A percentile compares a stretch with the other conserved stretches of the same genome.
Conservation (phyloP, 1,140 invertebrate species). For the Anthonomus grandis region DNA sequence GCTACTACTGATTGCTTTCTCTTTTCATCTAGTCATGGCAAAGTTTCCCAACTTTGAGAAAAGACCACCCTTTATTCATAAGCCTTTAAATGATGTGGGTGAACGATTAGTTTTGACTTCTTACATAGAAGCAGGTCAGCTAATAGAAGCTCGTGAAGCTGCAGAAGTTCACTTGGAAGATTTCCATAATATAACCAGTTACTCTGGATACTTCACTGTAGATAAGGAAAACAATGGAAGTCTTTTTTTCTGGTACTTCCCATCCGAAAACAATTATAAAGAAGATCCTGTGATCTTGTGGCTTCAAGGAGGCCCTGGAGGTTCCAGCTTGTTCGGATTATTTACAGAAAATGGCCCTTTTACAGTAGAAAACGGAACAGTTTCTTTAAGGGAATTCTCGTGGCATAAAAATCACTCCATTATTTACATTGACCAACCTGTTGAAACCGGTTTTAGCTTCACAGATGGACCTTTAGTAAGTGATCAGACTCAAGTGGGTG, state of each 20-base stretch:
- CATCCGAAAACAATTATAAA: constrained; percentile 51
- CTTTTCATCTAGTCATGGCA: background rate
- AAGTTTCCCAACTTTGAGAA: constrained; percentile 13
- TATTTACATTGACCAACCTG: constrained; percentile 83
- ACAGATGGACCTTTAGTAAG: constrained; percentile 63
- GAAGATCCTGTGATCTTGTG: constrained; percentile 65
- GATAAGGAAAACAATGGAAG: constrained; percentile 63
- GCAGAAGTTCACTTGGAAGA: constrained; percentile 16
- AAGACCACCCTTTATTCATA: constrained; percentile 8
- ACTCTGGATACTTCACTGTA: constrained; percentile 71
- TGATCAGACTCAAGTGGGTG: constrained; percentile 63
- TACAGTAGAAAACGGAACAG: constrained; percentile 47
- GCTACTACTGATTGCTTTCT: background rate
- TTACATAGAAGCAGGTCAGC: constrained; percentile 51
- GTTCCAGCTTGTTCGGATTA: constrained; percentile 65
- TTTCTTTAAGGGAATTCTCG: constrained; percentile 58
- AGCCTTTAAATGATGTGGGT: constrained; percentile 9
- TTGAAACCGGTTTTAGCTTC: constrained; percentile 77
- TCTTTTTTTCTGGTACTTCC: constrained; percentile 77
- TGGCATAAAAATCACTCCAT: constrained; percentile 59
- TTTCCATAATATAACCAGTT: constrained; percentile 40
- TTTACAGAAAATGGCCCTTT: constrained; percentile 70
- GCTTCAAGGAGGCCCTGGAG: constrained; percentile 74
- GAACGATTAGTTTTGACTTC: constrained; percentile 54
- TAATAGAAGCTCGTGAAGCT: constrained; percentile 41